These are phyloP conservation scores for Chironomus riparius DNA, from an alignment of 2,888 invertebrate genomes.

Conservation along the genomic window DNA sequence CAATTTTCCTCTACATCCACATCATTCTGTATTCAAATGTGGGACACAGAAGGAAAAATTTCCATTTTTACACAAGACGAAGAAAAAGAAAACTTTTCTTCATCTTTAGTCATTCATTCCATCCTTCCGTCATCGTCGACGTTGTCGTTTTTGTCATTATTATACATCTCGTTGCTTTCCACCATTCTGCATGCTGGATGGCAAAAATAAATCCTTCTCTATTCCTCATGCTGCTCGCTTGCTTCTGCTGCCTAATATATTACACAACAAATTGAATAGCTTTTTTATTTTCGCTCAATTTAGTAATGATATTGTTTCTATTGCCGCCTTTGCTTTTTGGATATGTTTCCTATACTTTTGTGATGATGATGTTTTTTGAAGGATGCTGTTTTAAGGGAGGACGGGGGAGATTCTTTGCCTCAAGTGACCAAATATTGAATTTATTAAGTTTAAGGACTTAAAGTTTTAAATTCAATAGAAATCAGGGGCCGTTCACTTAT, in stretches of 20 bases:
- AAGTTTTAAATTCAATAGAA: too few species aligned
- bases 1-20: too few species aligned
- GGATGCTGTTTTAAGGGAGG: too few species aligned
- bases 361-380: too few species aligned
- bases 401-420: too few species aligned
- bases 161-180: background rate
- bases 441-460: too few species aligned
- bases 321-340: background rate
- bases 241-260: background rate
- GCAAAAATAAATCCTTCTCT: slow-evolving; percentile 8
- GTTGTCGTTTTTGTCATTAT: background rate
- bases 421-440: too few species aligned
- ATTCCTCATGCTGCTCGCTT: background rate
- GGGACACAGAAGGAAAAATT: slow-evolving; percentile 8
- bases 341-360: too few species aligned
- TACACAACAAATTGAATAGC: slow-evolving; percentile 22
- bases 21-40: background rate
- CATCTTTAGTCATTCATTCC: background rate
- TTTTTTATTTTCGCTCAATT: slow-evolving; percentile 25
- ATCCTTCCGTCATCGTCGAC: too few species aligned
- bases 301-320: slow-evolving; percentile 12
- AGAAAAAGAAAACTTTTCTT: background rate
- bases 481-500: too few species aligned
- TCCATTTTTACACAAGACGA: background rate
- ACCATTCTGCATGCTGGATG: background rate